Evolutionary conservation across 1,140 invertebrate species (phyloP).

Genomic region (Drosophila sturtevanti): DNA sequence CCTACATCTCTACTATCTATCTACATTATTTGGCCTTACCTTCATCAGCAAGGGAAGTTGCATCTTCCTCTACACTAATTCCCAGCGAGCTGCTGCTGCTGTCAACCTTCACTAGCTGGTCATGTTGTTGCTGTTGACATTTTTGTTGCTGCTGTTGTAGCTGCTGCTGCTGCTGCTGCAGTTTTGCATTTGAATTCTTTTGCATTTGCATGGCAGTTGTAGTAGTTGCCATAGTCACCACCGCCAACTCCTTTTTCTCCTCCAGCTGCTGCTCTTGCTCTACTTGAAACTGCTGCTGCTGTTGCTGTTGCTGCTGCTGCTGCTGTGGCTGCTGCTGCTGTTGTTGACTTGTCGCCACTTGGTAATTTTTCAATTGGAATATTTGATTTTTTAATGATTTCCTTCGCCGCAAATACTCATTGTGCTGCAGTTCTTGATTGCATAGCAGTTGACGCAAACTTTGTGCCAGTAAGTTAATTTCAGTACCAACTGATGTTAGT

Average conservation of each 20-base stretch:
- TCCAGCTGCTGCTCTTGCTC: neutral
- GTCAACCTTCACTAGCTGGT: slow-evolving; percentile 49
- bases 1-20: too few species aligned
- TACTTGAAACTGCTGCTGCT: slow-evolving; percentile 5
- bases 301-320: slow-evolving; percentile 44
- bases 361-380: slow-evolving; percentile 83
- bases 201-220: slow-evolving; percentile 56
- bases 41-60: slow-evolving; percentile 73
- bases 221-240: neutral
- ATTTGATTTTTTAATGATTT: slow-evolving; percentile 83
- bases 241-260: neutral
- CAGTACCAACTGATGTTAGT: too few species aligned
- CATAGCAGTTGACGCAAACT: slow-evolving; percentile 84
- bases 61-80: slow-evolving; percentile 73
- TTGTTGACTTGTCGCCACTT: slow-evolving; percentile 69
- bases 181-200: slow-evolving; percentile 77
- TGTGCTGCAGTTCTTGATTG: slow-evolving; percentile 82
- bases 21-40: slow-evolving; percentile 58
- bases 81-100: slow-evolving; percentile 63
- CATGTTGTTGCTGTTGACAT: slow-evolving; percentile 52
- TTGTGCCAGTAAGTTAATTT: slow-evolving; percentile 48
- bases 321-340: slow-evolving; percentile 17
- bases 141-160: slow-evolving; percentile 31
- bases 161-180: slow-evolving; percentile 39
- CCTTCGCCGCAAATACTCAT: slow-evolving; percentile 82